These are phyloP conservation scores for Ochropleura leucogaster DNA, from an alignment of 2,888 invertebrate genomes.

Conservation along the genomic window DNA sequence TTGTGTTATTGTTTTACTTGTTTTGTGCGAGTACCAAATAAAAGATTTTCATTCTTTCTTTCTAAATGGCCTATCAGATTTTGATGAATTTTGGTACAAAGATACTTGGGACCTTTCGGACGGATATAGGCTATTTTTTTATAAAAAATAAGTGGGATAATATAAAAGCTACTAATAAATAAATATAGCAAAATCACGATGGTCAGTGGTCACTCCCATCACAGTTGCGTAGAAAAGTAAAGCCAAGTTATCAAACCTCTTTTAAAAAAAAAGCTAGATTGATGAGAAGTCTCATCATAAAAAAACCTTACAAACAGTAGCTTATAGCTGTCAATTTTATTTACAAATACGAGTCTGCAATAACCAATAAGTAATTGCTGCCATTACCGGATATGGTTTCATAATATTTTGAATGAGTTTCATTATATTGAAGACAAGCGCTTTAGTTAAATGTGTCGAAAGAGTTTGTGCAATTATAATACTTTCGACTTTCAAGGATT, in stretches of 20 bases:
- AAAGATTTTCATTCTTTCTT: too few relatives aligned
- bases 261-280: constrained; percentile 26
- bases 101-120: too few relatives aligned
- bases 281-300: constrained; percentile 2
- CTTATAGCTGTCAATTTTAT: constrained; percentile 20
- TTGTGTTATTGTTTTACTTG: too few relatives aligned
- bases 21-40: too few relatives aligned
- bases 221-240: background rate
- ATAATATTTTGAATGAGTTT: constrained; percentile 30
- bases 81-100: too few relatives aligned
- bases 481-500: constrained; percentile 36
- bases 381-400: constrained; percentile 32
- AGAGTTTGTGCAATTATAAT: constrained; percentile 24
- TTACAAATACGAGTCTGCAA: constrained; percentile 10
- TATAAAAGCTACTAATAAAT: too few relatives aligned
- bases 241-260: background rate
- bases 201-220: too few relatives aligned
- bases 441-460: constrained; percentile 24
- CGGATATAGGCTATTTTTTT: too few relatives aligned
- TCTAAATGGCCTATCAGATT: too few relatives aligned
- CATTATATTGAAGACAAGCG: constrained; percentile 29
- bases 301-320: constrained; percentile 11
- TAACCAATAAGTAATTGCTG: constrained; percentile 28
- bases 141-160: too few relatives aligned
- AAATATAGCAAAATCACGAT: background rate